Conservation (phyloP, 2,113 vertebrate species). For the Sylvia atricapilla region DNA sequence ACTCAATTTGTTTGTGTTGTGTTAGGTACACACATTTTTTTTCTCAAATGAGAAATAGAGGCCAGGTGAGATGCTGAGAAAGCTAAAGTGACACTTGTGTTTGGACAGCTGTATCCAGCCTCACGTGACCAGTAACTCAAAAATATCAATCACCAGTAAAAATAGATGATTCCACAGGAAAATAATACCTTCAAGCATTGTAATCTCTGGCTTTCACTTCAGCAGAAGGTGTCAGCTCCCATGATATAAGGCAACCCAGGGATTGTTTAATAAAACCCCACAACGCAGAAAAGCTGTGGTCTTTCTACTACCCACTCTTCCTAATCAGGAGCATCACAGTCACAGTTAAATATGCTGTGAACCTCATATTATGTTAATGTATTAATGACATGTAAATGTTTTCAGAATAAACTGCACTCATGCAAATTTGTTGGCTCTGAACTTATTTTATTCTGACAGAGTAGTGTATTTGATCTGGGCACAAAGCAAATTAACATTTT, state of each 20-base stretch:
- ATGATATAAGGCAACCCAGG: not conserved
- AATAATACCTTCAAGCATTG: not conserved
- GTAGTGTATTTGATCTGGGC: slow-evolving; percentile 38
- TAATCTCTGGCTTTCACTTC: not conserved
- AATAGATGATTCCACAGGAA: not conserved
- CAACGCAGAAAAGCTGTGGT: not conserved
- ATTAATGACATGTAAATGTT: slow-evolving; percentile 65
- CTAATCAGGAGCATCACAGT: not conserved
- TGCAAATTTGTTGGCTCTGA: slow-evolving; percentile 60
- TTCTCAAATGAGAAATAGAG: not conserved
- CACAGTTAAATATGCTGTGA: not conserved
- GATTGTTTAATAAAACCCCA: accelerated
- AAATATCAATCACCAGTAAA: not conserved
- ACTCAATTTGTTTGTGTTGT: not conserved
- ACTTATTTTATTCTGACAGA: slow-evolving; percentile 37
- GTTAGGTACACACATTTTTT: not conserved
- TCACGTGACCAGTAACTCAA: accelerated
- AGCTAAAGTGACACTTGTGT: not conserved
- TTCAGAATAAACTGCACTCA: slow-evolving; percentile 44
- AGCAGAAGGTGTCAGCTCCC: not conserved
- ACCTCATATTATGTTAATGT: slow-evolving; percentile 46
- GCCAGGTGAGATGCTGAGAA: not conserved
- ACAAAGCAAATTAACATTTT: slow-evolving; percentile 63
- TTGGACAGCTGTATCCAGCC: not conserved
- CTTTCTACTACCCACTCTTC: not conserved